phyloP scores from a whole-genome alignment of 2,113 vertebrate species.

The Oreochromis tanganicae region DNA sequence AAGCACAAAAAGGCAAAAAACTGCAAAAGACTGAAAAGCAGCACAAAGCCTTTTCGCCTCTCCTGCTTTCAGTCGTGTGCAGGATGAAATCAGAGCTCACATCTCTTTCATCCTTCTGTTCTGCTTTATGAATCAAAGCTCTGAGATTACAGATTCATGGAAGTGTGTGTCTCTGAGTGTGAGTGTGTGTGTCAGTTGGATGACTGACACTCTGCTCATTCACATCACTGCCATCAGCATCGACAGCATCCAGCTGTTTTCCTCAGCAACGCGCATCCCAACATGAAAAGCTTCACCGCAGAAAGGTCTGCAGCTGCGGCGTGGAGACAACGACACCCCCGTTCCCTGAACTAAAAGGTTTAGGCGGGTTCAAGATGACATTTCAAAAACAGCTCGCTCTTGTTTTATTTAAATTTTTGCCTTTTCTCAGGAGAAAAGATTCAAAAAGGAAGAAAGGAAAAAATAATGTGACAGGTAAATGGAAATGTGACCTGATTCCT shows the following conservation, averaged over 20 bases:
- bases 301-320: neutral
- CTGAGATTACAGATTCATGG: neutral
- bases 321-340: fast-evolving
- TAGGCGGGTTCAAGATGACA: neutral
- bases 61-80: neutral
- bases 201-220: neutral
- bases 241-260: neutral
- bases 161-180: neutral
- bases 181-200: neutral
- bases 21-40: neutral
- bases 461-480: neutral
- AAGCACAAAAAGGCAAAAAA: neutral
- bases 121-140: neutral
- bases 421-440: neutral
- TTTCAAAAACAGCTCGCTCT: neutral
- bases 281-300: neutral
- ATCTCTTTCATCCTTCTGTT: neutral
- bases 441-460: neutral
- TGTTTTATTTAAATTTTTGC: neutral
- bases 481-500: neutral
- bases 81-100: neutral
- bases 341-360: neutral
- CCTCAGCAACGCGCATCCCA: neutral
- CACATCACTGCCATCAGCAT: neutral
- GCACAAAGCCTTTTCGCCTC: neutral